A percentile compares a stretch with the other conserved stretches of the same genome.
Evolutionary conservation across 2,797 vertebrate species (phyloP).

Genomic region (Adrianichthys oophorus): DNA sequence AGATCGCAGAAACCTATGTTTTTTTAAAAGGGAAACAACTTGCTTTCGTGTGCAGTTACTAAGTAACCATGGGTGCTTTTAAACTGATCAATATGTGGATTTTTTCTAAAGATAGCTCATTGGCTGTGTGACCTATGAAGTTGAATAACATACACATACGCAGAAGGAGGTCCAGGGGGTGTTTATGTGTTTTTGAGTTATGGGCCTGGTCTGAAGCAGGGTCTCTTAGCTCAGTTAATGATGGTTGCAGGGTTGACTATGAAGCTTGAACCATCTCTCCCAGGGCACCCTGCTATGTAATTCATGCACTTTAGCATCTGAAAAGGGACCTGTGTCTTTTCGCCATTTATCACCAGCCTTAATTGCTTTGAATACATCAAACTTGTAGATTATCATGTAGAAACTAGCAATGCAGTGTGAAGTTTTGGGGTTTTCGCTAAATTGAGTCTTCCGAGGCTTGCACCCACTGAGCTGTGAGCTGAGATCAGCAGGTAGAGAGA

Average conservation of each 20-base stretch:
- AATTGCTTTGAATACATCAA: conserved; percentile 23
- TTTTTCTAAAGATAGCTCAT: neutral
- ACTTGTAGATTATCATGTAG: conserved; percentile 34
- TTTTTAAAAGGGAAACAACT: too few relatives aligned
- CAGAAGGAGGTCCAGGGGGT: conserved; percentile 25
- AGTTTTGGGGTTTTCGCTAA: conserved; percentile 35
- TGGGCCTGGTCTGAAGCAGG: conserved; percentile 44
- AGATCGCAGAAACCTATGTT: conserved; percentile 15
- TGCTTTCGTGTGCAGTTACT: neutral
- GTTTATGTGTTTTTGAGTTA: conserved; percentile 40
- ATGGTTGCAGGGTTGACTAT: conserved; percentile 55
- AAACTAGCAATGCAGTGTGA: conserved; percentile 1
- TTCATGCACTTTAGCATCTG: conserved; percentile 53
- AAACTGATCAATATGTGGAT: neutral
- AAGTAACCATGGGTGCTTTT: neutral
- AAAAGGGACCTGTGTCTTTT: conserved; percentile 25
- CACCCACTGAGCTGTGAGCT: conserved; percentile 16
- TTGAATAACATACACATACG: neutral
- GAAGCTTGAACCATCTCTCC: conserved; percentile 66
- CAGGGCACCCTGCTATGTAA: conserved; percentile 59
- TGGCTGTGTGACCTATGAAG: neutral
- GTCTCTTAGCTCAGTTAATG: conserved; percentile 63
- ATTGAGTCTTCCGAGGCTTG: conserved; percentile 39
- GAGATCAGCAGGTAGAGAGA: conserved; percentile 27
- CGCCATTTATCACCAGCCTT: conserved; percentile 49